These are phyloP conservation scores for Eublepharis macularius DNA, from an alignment of 2,113 vertebrate species.

Conservation along the genomic window DNA sequence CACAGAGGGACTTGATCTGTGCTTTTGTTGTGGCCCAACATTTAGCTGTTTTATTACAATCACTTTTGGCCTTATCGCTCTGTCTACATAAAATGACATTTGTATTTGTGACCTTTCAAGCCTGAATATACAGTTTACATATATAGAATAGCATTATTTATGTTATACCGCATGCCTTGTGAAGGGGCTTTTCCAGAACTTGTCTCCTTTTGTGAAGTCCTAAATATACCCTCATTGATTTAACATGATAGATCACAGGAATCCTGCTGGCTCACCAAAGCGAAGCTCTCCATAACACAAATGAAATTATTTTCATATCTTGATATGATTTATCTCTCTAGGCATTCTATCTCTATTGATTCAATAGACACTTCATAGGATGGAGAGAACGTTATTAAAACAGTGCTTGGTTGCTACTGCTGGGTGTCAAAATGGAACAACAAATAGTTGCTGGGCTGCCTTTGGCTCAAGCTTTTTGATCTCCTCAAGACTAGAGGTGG, in stretches of 20 bases:
- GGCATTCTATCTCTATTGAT: conserved; percentile 30
- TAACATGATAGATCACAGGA: conserved; percentile 19
- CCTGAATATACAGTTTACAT: not conserved
- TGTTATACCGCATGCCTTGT: not conserved
- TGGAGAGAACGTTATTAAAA: conserved; percentile 44
- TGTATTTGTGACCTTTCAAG: not conserved
- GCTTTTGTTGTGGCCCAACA: not conserved
- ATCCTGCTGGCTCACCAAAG: conserved; percentile 44
- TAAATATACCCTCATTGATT: conserved; percentile 27
- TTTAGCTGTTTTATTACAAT: not conserved
- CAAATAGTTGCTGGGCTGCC: not conserved
- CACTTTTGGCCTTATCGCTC: not conserved
- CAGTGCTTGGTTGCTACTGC: conserved; percentile 1
- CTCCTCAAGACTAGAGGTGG: conserved; percentile 10
- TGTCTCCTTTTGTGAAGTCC: conserved; percentile 19
- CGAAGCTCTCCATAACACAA: conserved; percentile 14
- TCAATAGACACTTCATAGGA: conserved; percentile 15
- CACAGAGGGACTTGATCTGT: not conserved
- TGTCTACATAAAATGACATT: conserved; percentile 9
- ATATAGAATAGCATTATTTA: conserved; percentile 17
- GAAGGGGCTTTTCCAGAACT: conserved; percentile 25
- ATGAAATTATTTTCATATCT: conserved; percentile 27
- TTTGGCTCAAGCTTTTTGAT: conserved; percentile 21
- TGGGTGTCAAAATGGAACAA: conserved; percentile 14
- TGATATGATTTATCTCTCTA: conserved; percentile 35